Conservation (phyloP, 2,113 vertebrate genomes). For the Lycaon pictus region DNA sequence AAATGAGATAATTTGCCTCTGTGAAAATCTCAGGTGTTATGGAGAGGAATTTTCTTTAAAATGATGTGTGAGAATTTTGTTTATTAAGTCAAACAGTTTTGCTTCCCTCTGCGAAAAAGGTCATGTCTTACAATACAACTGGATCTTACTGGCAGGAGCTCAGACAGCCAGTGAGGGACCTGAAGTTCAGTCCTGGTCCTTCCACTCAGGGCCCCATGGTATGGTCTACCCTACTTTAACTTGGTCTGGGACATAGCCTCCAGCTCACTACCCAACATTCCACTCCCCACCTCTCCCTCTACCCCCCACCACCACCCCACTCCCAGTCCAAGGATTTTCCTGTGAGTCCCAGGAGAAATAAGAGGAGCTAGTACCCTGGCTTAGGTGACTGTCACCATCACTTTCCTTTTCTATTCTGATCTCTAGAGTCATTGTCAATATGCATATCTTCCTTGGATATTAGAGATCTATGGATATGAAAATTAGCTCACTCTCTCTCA, state of each 20-base stretch:
- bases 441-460: background rate
- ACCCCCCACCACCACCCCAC: no score
- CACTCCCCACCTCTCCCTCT: no score
- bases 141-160: background rate
- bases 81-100: constrained; percentile 57
- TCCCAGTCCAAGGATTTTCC: background rate
- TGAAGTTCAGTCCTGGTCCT: background rate
- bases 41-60: constrained; percentile 60
- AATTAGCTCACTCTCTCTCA: background rate
- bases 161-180: background rate
- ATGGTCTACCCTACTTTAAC: background rate
- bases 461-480: background rate
- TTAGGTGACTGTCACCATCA: background rate
- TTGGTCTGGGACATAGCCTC: background rate
- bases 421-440: background rate
- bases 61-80: background rate
- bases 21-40: constrained; percentile 16
- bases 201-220: background rate
- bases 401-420: background rate
- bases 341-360: background rate
- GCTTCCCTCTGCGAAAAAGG: constrained; percentile 11
- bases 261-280: background rate
- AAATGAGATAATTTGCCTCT: constrained; percentile 31
- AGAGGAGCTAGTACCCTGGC: background rate
- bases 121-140: background rate